Percentiles rank a stretch among this genome's conserved stretches.
Conservation (phyloP, 2,797 vertebrate genomes). For the Coreius guichenoti region DNA sequence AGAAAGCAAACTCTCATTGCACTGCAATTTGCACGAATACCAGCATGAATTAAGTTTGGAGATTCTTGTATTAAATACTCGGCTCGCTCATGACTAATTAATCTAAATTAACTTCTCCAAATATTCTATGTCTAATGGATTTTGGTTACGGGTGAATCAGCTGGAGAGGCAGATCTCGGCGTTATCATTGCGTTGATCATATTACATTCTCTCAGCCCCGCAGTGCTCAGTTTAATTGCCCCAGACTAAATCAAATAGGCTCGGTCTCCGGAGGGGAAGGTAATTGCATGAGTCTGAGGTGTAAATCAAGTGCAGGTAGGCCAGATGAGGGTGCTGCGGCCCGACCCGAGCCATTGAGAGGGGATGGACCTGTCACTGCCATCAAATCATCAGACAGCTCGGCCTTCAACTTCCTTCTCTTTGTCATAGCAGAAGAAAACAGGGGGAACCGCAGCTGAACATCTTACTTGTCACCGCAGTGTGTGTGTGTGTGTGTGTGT, state of each 20-base stretch:
- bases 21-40: background rate
- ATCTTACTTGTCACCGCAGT: slow-evolving; percentile 43
- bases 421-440: slow-evolving; percentile 70
- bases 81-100: slow-evolving; percentile 1
- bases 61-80: slow-evolving; percentile 2
- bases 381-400: slow-evolving; percentile 72
- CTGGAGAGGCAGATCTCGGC: slow-evolving; percentile 32
- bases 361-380: slow-evolving; percentile 72
- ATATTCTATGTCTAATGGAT: background rate
- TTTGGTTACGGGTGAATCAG: slow-evolving; percentile 8
- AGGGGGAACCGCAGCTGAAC: slow-evolving; percentile 46
- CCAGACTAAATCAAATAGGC: slow-evolving; percentile 70
- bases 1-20: background rate
- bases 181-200: slow-evolving; percentile 63
- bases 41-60: background rate
- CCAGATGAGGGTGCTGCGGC: slow-evolving; percentile 53
- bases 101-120: slow-evolving; percentile 3
- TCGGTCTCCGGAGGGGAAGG: slow-evolving; percentile 50
- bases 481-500: background rate
- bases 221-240: slow-evolving; percentile 74
- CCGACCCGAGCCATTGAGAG: slow-evolving; percentile 59
- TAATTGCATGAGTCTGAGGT: slow-evolving; percentile 58
- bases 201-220: slow-evolving; percentile 61
- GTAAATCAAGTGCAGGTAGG: slow-evolving; percentile 68
- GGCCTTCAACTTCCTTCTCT: slow-evolving; percentile 75